Conservation (phyloP, 2,888 invertebrate species). For the Peribatodes rhomboidaria region DNA sequence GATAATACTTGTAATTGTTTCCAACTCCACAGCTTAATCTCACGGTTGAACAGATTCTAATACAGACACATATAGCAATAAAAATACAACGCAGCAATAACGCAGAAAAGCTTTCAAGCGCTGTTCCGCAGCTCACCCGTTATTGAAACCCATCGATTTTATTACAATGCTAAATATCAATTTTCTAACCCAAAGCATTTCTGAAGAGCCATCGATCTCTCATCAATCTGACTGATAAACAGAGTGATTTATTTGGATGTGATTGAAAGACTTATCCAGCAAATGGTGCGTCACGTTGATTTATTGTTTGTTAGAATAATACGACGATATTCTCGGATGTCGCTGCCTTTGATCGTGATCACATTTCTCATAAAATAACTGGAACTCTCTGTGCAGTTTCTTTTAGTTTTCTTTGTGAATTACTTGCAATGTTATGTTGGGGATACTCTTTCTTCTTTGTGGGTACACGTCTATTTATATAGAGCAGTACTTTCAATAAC, state of each 20-base stretch:
- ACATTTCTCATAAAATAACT: slow-evolving; percentile 4
- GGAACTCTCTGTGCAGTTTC: background rate
- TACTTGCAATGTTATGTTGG: too few relatives aligned
- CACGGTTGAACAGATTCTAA: too few relatives aligned
- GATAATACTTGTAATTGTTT: too few relatives aligned
- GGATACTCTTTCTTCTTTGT: too few relatives aligned
- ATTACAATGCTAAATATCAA: slow-evolving; percentile 25
- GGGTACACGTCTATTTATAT: background rate
- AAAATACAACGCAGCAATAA: background rate
- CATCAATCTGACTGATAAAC: slow-evolving; percentile 37
- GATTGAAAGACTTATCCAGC: slow-evolving; percentile 30
- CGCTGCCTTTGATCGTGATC: slow-evolving; percentile 25
- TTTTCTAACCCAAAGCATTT: slow-evolving; percentile 23
- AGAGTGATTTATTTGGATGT: slow-evolving; percentile 37
- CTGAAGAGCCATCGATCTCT: slow-evolving; percentile 35
- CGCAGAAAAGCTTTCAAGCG: slow-evolving; percentile 2
- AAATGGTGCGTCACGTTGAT: slow-evolving; percentile 34
- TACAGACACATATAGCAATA: too few relatives aligned
- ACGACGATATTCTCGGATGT: slow-evolving; percentile 25
- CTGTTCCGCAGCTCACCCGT: background rate
- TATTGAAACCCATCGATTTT: slow-evolving; percentile 12
- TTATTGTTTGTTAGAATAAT: slow-evolving; percentile 37
- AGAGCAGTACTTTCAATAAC: too few relatives aligned
- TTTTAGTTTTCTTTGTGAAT: background rate
- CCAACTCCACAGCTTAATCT: too few relatives aligned